Conservation (phyloP, 2,113 vertebrate species). For the Ginglymostoma cirratum region DNA sequence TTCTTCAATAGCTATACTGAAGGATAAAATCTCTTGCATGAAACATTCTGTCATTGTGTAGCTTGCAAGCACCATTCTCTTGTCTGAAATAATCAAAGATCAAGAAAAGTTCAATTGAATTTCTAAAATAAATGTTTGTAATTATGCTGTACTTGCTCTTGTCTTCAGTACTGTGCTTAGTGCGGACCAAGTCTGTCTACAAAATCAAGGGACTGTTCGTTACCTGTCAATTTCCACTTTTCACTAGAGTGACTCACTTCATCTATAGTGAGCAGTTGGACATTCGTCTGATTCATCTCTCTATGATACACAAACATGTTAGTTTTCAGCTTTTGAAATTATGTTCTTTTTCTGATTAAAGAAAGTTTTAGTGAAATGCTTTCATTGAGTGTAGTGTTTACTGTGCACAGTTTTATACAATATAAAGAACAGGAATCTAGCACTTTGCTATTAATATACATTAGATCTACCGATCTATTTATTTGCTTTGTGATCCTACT, state of each 20-base stretch:
- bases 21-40: slow-evolving; percentile 16
- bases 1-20: neutral
- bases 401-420: neutral
- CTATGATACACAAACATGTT: neutral
- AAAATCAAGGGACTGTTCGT: neutral
- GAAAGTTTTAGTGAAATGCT: neutral
- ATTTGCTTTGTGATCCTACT: neutral
- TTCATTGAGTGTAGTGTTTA: neutral
- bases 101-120: neutral
- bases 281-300: neutral
- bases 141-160: neutral
- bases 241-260: neutral
- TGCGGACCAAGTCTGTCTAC: neutral
- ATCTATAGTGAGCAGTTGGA: neutral
- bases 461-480: neutral
- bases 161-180: neutral
- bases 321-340: neutral
- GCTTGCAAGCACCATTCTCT: neutral
- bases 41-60: neutral
- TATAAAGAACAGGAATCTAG: neutral
- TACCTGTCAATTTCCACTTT: neutral
- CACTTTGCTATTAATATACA: neutral
- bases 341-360: neutral
- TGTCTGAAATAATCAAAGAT: neutral
- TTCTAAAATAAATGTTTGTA: slow-evolving; percentile 7